phyloP scores from a whole-genome alignment of 30 jellyfish, hydroid and myxozoan species.

The Clytia hemisphaerica region DNA sequence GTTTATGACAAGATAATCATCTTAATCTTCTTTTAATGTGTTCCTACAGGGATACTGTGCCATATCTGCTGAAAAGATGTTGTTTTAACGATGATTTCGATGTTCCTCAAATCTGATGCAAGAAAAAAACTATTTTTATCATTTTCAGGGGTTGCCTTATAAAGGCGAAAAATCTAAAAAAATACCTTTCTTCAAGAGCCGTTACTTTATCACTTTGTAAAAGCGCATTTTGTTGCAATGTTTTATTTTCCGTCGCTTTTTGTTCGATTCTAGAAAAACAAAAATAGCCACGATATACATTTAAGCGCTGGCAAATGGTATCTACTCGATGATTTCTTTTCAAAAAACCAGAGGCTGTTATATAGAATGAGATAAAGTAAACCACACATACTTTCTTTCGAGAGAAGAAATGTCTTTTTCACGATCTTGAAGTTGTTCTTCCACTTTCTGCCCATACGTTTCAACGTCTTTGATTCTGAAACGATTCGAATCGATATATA shows the following conservation, averaged over 20 bases:
- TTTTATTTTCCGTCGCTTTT: constrained; percentile 58
- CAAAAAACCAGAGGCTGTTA: not conserved
- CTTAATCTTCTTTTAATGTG: too few species aligned
- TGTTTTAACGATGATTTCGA: too few species aligned
- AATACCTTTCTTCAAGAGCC: constrained; percentile 89
- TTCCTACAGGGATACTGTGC: too few species aligned
- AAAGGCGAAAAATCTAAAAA: not conserved
- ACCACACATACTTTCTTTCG: constrained; percentile 55
- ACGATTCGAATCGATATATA: not conserved
- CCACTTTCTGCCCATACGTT: constrained; percentile 64
- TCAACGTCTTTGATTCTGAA: constrained; percentile 61
- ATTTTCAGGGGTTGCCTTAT: too few species aligned
- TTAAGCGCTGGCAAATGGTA: not conserved
- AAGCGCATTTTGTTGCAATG: constrained; percentile 50
- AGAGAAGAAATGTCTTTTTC: constrained; percentile 69
- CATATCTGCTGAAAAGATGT: too few species aligned
- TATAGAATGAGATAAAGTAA: not conserved
- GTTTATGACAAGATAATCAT: too few species aligned
- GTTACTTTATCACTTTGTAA: constrained; percentile 66
- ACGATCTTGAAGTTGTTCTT: constrained; percentile 62
- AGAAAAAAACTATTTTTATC: too few species aligned
- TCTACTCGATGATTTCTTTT: not conserved
- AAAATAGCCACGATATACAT: not conserved
- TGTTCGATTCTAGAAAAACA: constrained; percentile 56
- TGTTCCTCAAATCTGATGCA: too few species aligned